Evolutionary conservation across 2,888 invertebrate species (phyloP).

Genomic region (Anarsia innoxiella): DNA sequence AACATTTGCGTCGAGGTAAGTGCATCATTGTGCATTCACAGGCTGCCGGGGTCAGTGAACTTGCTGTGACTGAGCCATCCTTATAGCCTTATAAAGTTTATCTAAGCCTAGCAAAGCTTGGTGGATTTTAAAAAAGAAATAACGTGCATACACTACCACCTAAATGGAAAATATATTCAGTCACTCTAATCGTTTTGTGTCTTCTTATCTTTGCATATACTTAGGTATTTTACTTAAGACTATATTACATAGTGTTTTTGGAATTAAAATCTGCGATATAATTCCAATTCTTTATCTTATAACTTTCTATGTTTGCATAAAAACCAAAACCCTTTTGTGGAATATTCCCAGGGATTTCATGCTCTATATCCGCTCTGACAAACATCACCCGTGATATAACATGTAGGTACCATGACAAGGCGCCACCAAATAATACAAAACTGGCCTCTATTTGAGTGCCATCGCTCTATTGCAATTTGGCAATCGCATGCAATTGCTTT

Average conservation of each 20-base stretch:
- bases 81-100: constrained; percentile 3
- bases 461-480: constrained; percentile 1
- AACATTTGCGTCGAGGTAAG: constrained; percentile 34
- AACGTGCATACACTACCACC: no score
- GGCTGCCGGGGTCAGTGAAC: constrained; percentile 30
- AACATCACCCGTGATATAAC: neutral
- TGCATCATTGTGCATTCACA: constrained; percentile 58
- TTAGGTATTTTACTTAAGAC: no score
- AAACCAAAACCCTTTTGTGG: no score
- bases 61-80: constrained; percentile 15
- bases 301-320: no score
- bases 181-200: no score
- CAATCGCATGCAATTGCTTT: neutral
- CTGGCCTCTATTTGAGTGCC: neutral
- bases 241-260: no score
- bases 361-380: constrained; percentile 1
- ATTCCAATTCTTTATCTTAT: no score
- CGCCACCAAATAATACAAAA: no score
- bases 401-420: constrained; percentile 4
- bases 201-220: no score
- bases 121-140: neutral
- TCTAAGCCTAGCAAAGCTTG: neutral
- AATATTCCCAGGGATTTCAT: no score
- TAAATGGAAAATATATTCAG: no score
- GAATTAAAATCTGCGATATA: no score